These are phyloP conservation scores for Taxidea taxus DNA, from an alignment of 2,113 vertebrate genomes.

Conservation along the genomic window DNA sequence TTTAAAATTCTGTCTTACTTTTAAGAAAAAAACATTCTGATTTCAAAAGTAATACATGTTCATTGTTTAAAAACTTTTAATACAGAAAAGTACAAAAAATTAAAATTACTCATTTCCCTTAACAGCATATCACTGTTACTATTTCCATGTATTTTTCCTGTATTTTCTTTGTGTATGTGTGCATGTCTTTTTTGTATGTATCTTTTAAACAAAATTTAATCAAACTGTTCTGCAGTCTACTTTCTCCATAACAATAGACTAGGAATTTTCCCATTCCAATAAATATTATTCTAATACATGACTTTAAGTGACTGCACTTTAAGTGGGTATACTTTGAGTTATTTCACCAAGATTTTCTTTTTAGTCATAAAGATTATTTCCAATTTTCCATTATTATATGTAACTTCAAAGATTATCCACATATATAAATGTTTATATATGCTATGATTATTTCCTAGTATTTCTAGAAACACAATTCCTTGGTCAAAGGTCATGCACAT, in stretches of 20 bases:
- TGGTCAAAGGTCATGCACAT: not conserved
- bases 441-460: not conserved
- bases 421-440: not conserved
- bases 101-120: not conserved
- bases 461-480: not conserved
- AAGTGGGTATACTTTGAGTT: not conserved
- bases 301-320: not conserved
- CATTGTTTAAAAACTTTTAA: not conserved
- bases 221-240: not conserved
- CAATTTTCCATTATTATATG: conserved; percentile 3
- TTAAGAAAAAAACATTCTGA: not conserved
- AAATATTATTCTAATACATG: not conserved
- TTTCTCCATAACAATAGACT: not conserved
- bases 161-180: not conserved
- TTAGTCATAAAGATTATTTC: not conserved
- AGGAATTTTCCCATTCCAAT: not conserved
- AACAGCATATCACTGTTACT: not conserved
- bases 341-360: not conserved
- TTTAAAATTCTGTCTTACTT: not conserved
- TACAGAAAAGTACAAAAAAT: not conserved
- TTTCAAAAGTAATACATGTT: conserved; percentile 4
- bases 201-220: not conserved
- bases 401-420: not conserved
- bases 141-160: not conserved
- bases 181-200: not conserved